Evolutionary conservation across 30 jellyfish, hydroid and myxozoan genomes (phyloP).

Genomic region (Chironex yamaguchii): DNA sequence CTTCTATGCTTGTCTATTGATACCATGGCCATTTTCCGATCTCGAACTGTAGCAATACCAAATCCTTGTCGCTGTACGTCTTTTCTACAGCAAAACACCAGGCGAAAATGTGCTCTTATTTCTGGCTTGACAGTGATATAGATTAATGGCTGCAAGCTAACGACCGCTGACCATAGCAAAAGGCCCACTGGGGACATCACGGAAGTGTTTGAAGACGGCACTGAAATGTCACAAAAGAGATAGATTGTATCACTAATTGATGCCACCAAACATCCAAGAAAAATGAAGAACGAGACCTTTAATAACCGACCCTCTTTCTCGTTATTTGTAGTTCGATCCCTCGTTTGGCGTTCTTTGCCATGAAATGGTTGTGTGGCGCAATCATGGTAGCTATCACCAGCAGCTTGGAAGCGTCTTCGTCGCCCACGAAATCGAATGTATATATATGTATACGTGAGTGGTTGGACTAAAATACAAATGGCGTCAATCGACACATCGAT

Average conservation of each 20-base stretch:
- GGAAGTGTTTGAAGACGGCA: conserved; percentile 58
- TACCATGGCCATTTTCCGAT: too few relatives aligned
- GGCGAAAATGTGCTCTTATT: conserved; percentile 17
- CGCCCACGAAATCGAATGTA: conserved; percentile 27
- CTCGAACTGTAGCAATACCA: too few relatives aligned
- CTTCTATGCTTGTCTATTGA: too few relatives aligned
- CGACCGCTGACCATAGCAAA: conserved; percentile 54
- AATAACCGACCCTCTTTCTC: conserved; percentile 45
- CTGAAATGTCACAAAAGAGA: conserved; percentile 45
- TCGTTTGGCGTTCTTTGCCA: background rate
- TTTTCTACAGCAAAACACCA: conserved; percentile 8
- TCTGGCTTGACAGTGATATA: conserved; percentile 69
- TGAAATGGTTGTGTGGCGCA: background rate
- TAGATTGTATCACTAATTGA: conserved; percentile 47
- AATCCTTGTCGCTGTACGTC: too few relatives aligned
- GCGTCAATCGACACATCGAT: conserved; percentile 56
- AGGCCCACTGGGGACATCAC: conserved; percentile 60
- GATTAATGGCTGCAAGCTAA: conserved; percentile 56
- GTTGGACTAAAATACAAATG: conserved; percentile 44
- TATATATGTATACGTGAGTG: conserved; percentile 44
- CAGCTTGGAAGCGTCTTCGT: background rate
- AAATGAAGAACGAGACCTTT: conserved; percentile 39
- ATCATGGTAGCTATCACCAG: background rate
- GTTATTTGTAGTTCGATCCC: conserved; percentile 29
- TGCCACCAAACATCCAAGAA: conserved; percentile 43